Base-by-base conservation (phyloP, 2,113 vertebrate genomes). In the Tautogolabrus adspersus region DNA sequence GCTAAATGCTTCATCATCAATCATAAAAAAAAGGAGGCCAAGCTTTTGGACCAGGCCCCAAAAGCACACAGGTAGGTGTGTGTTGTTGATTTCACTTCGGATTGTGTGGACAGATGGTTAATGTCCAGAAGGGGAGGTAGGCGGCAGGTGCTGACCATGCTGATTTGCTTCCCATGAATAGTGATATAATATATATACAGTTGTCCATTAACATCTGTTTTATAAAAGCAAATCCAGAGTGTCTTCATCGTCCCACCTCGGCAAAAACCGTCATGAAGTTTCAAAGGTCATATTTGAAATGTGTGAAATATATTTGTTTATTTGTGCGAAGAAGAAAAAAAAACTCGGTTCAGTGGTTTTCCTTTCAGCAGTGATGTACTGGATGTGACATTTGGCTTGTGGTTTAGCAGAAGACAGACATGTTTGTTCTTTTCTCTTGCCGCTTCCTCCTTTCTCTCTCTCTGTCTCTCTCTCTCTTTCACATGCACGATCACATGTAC, bases 361-460 rank as follows among this genome's bases (percentile, higher is more conserved):
- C 66, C 75, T 81, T 47, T 88, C 46, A 71, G 26, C 72, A 37
- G 65, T 52, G 58, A 64, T 66, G 60, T 37, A 62, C 70, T 84
- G 75, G 68, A 88, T 84, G 79, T 86, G 87, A 90, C 86, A 72
- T 86, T 89, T 87, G 58, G 69, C 58, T 76, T 90, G 90, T 81
- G 91, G 87, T 89, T 89, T 80, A 54, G 46, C 68, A 66, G 79
- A 60, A 93, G 83, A 79, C 72, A 88, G 78, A 86, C 86, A 63
- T 81, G 57, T 69, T 83, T 71, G 87, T 83, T 76, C 72, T 67
- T 83, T 75, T 87, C 81, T 76, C 75, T 73, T 37, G 44, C 64
- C 59, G 54, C 77, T 90, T 81, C 52, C 66, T n/a, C 8, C 46
- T 34, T 13, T 66, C 51, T 73, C 57, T 6, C 22, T 30, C 47